Base-by-base conservation (phyloP, 2,113 vertebrate species). In the Catagonus wagneri region DNA sequence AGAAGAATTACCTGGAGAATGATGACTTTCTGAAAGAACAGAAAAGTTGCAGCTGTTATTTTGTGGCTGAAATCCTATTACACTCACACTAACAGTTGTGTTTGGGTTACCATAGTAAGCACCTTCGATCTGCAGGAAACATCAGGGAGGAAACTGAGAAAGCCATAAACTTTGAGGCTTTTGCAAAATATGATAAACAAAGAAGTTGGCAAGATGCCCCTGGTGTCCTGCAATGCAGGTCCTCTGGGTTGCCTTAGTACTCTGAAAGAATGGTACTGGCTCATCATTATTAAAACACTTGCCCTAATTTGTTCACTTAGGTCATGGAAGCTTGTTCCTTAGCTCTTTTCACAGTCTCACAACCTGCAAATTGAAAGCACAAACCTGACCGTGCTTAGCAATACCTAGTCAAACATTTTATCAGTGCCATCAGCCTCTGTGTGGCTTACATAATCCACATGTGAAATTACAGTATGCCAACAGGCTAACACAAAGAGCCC, bases 91-190 rank as follows among this genome's bases (percentile, higher is more conserved):
- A 96, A 98, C 91, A 97, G 95, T 5, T 89, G 78, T 86, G 91
- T 97, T 94, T 97, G 94, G 91, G 0, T 96, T 96, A 96, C 83
- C 87, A 72, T 0, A 65, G 75, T 95, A 75, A 97, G 52, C 83
- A 50, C 58, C 36, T 96, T 95, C 87, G 86, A 95, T 94, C 91
- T 96, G 95, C 90, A 98, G 97, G 95, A 98, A 98, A 94, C 97
- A 97, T 54, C 93, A 94, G 95, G 93, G 85, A 98, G 94, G 96
- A 97, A 96, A 56, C 0, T 15, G 83, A 89, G 60, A 97, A 97
- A 95, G 78, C 83, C 0, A 6, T 69, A 39, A 0, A 89, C 56
- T 52, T 81, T 23, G 71, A 74, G 90, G 63, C 74, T 83, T 63
- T 81, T 84, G 83, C 56, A 69, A 17, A 97, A 89, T 39, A 9